Evolutionary conservation across 2,797 vertebrate genomes (phyloP).

Genomic region (Alcedo atthis): DNA sequence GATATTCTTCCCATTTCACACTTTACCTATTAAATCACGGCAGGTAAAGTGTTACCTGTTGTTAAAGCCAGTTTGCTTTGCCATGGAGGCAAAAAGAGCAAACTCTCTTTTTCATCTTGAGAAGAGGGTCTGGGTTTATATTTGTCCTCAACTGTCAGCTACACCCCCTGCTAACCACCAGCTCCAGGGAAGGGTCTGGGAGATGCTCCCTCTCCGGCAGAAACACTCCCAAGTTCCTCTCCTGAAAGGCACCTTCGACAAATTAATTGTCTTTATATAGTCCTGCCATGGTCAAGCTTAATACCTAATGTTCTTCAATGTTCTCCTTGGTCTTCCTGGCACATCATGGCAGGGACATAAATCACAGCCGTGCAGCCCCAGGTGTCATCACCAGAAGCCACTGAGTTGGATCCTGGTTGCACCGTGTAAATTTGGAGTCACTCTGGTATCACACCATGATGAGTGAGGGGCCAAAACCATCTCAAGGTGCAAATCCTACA

Average conservation of each 20-base stretch:
- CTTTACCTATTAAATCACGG: neutral
- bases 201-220: neutral
- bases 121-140: neutral
- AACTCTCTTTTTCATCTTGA: neutral
- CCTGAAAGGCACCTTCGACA: neutral
- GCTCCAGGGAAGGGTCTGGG: neutral
- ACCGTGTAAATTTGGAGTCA: neutral
- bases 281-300: neutral
- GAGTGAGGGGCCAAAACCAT: neutral
- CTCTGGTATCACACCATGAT: accelerated
- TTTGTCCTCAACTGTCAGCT: neutral
- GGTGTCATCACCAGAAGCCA: neutral
- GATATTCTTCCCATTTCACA: neutral
- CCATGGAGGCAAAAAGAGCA: neutral
- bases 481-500: neutral
- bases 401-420: accelerated
- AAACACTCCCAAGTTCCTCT: neutral
- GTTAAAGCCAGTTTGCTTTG: conserved; percentile 11
- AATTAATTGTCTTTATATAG: neutral
- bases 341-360: neutral
- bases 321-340: neutral
- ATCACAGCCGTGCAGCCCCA: accelerated
- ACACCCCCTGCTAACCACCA: neutral
- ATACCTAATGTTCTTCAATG: neutral
- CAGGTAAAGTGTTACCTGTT: neutral